Evolutionary conservation across 2,888 invertebrate genomes (phyloP).

Genomic region (Sympetrum striolatum): DNA sequence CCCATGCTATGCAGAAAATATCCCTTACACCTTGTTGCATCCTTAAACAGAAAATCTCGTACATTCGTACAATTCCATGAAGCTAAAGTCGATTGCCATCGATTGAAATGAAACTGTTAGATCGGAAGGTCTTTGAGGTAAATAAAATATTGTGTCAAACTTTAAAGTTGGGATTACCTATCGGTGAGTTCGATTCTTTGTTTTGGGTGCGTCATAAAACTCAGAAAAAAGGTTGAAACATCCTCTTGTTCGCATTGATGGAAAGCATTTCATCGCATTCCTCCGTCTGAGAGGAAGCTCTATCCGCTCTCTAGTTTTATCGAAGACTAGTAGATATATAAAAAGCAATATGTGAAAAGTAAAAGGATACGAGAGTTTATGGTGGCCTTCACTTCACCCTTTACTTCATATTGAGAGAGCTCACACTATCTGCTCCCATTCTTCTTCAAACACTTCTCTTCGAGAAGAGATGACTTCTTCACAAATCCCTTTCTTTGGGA

Average conservation of each 20-base stretch:
- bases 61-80: neutral
- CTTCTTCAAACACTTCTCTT: neutral
- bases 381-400: neutral
- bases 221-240: too few species aligned
- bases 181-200: neutral
- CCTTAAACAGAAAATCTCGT: too few species aligned
- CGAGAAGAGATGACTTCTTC: neutral
- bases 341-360: neutral
- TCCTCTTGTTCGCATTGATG: neutral
- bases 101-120: neutral
- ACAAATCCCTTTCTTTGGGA: neutral
- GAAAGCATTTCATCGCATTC: neutral
- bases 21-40: too few species aligned
- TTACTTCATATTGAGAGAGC: neutral
- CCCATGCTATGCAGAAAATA: too few species aligned
- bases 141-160: neutral
- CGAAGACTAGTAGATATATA: neutral
- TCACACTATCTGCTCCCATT: neutral
- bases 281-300: neutral
- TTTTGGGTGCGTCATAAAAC: neutral
- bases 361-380: neutral
- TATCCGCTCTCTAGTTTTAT: neutral
- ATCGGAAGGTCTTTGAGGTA: neutral
- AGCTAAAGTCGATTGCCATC: neutral
- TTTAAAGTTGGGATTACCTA: neutral